Evolutionary conservation across 2,888 invertebrate genomes (phyloP), one percentile per base, ranked within the genome.

Genomic region (Oscheius myriophilus): DNA sequence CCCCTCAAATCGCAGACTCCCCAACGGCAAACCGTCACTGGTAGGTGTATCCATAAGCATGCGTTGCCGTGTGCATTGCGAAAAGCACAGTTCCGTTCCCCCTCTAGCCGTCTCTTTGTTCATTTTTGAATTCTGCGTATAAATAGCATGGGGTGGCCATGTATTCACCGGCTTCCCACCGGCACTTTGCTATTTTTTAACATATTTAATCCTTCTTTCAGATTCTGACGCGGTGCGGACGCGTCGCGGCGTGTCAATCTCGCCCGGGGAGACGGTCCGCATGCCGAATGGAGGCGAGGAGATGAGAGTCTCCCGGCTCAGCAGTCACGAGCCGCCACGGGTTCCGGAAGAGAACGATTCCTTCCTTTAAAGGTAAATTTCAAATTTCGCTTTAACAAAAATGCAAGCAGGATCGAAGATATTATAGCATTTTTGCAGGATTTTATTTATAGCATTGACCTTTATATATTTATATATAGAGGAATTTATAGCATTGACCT

Each of bases 201-300:
- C 33, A 3, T 3, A 33, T 6, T 9, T 33, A 33, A 33, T 9
- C 3, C 33, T 3, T 9, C 9, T 26, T 57, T 33, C 9, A 57
- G 57, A 57, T 21, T 14, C 16, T 2, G 26, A 21, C 12, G 58
- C 39, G 21, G 53, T 67, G 11, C 67, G 67, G 25, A 23, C 51
- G 23, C 67, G 67, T 25, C 67, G 66, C 16, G 33, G 43, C n/a
- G 62, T 49, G 12, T 18, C 21, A 14, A 51, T 62, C 18, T 33
- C 51, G n/a, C 41, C 58, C 41, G 49, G 61, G 6, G 67, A 67
- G 42, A 51, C 76, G 12, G 67, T 74, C 16, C 71, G 73, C 18
- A 69, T 80, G 63, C 77, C 78, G 16, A 80, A 80, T 54, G 80
- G 80, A 14, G 78, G 78, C 11, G 80, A 78, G 21, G 75, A 76